Percentiles rank a stretch among this genome's conserved stretches.
phyloP scores from a whole-genome alignment of 2,888 invertebrate genomes.

The Archaeoteleia sp. region DNA sequence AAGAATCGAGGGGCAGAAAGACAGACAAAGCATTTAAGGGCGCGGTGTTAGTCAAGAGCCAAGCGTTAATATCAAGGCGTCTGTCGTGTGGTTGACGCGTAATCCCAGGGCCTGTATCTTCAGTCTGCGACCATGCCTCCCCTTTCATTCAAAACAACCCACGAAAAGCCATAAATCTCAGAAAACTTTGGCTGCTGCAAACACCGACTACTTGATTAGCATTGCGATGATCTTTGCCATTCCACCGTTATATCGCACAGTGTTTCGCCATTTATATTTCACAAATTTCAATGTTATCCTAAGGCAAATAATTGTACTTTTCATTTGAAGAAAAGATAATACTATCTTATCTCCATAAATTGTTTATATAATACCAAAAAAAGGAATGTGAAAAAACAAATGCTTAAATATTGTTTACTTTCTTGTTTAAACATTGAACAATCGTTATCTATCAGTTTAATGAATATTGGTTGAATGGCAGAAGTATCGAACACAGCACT shows the following conservation, averaged over 20 bases:
- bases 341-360: too few species aligned
- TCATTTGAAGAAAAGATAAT: too few species aligned
- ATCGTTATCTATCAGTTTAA: too few species aligned
- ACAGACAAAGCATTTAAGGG: neutral
- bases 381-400: too few species aligned
- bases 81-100: constrained; percentile 66
- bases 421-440: too few species aligned
- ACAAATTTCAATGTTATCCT: too few species aligned
- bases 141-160: constrained; percentile 39
- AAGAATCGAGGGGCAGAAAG: neutral
- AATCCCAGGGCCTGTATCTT: constrained; percentile 60
- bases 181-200: constrained; percentile 49
- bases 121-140: constrained; percentile 32
- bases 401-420: too few species aligned
- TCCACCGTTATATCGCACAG: neutral
- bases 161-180: constrained; percentile 55
- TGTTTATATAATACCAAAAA: too few species aligned
- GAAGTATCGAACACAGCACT: neutral
- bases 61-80: constrained; percentile 44
- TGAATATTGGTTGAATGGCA: too few species aligned
- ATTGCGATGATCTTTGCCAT: constrained; percentile 28
- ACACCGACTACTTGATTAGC: constrained; percentile 39
- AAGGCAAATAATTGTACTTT: too few species aligned
- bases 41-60: constrained; percentile 34
- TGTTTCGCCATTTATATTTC: too few species aligned